These are phyloP conservation scores for Myxocyprinus asiaticus DNA, from an alignment of 2,113 vertebrate genomes.

Conservation along the genomic window DNA sequence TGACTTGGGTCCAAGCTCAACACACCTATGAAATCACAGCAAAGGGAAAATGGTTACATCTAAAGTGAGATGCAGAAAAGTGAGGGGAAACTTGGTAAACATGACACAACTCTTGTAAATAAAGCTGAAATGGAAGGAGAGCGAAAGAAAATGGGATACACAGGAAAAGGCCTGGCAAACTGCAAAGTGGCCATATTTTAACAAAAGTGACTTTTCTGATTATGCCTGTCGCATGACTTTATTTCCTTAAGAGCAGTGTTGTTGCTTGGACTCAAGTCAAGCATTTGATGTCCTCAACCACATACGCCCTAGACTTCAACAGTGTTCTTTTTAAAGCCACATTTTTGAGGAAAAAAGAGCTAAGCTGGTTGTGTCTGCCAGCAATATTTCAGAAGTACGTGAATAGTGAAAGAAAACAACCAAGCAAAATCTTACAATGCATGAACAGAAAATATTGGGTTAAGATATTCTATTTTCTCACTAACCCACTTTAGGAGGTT, in stretches of 20 bases:
- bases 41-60: conserved; percentile 54
- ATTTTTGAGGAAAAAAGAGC: conserved; percentile 47
- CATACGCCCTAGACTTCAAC: conserved; percentile 64
- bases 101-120: conserved; percentile 68
- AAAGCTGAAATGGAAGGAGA: conserved; percentile 42
- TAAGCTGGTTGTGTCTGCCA: conserved; percentile 22
- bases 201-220: conserved; percentile 60
- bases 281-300: conserved; percentile 65
- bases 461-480: no score
- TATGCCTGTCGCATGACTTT: conserved; percentile 64
- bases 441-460: conserved; percentile 7
- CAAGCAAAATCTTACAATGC: conserved; percentile 38
- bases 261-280: conserved; percentile 64
- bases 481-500: not conserved
- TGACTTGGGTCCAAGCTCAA: conserved; percentile 72
- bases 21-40: conserved; percentile 65
- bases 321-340: conserved; percentile 62
- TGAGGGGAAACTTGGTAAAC: conserved; percentile 67
- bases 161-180: conserved; percentile 49
- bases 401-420: conserved; percentile 52
- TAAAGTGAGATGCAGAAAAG: conserved; percentile 68
- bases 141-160: conserved; percentile 29
- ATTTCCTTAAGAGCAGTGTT: conserved; percentile 69
- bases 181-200: conserved; percentile 52
- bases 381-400: conserved; percentile 53